phyloP scores from a whole-genome alignment of 2,113 vertebrate genomes.

The Rana temporaria region DNA sequence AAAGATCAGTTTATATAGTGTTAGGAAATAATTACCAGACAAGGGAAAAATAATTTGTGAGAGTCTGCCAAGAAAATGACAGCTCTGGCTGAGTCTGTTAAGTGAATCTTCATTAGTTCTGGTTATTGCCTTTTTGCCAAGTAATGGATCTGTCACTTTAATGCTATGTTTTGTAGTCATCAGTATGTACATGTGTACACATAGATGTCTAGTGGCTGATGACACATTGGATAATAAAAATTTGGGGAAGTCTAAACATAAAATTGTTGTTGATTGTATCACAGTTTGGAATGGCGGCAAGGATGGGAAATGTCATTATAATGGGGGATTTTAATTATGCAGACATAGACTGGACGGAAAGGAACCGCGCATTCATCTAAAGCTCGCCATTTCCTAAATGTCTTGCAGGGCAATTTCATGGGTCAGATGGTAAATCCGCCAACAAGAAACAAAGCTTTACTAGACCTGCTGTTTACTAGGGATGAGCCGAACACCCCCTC shows the following conservation, averaged over 20 bases:
- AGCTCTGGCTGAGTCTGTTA: slow-evolving; percentile 22
- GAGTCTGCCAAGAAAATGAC: slow-evolving; percentile 27
- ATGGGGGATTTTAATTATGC: too few relatives aligned
- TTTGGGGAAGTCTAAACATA: neutral
- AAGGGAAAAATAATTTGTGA: neutral
- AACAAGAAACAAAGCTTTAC: too few relatives aligned
- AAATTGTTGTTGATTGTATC: neutral
- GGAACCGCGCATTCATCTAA: too few relatives aligned
- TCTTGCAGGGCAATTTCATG: too few relatives aligned
- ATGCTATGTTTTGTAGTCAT: neutral
- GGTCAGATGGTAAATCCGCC: too few relatives aligned
- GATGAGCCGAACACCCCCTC: too few relatives aligned
- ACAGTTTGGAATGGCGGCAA: too few relatives aligned
- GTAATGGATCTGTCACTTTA: slow-evolving; percentile 19
- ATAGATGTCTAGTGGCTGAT: neutral
- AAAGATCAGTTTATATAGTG: slow-evolving; percentile 7
- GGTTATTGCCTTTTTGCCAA: slow-evolving; percentile 26
- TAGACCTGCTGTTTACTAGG: too few relatives aligned
- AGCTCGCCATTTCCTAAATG: too few relatives aligned
- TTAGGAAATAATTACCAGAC: slow-evolving; percentile 18
- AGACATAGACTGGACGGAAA: too few relatives aligned
- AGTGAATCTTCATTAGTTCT: slow-evolving; percentile 21
- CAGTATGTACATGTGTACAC: neutral
- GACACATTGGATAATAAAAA: neutral
- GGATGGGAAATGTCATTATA: too few relatives aligned